Percentiles rank a stretch among this genome's conserved stretches.
Evolutionary conservation across 2,113 vertebrate genomes (phyloP).

Genomic region (Malurus alboscapulatus): DNA sequence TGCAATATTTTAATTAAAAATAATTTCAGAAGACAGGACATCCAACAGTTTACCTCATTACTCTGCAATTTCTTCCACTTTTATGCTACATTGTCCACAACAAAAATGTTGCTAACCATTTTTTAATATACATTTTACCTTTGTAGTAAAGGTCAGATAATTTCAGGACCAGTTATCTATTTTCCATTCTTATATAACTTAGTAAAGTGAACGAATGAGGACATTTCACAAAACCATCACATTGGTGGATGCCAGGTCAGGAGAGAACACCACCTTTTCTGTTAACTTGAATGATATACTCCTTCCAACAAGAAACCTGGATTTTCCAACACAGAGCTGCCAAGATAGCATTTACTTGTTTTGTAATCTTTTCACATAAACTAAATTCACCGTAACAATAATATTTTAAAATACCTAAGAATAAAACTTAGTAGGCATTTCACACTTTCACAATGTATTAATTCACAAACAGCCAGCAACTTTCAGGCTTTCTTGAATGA

Average conservation of each 20-base stretch:
- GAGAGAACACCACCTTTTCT: not conserved
- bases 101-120: not conserved
- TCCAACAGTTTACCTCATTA: not conserved
- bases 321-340: not conserved
- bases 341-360: not conserved
- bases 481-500: not conserved
- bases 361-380: not conserved
- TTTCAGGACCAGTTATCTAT: not conserved
- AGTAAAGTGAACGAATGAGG: not conserved
- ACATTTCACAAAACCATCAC: not conserved
- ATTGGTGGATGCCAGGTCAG: not conserved
- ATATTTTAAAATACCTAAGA: not conserved
- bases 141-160: not conserved
- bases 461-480: not conserved
- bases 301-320: not conserved
- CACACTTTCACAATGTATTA: not conserved
- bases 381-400: not conserved
- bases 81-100: not conserved
- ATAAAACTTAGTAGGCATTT: not conserved
- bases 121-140: not conserved
- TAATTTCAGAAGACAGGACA: not conserved
- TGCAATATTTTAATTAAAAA: not conserved
- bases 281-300: not conserved
- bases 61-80: not conserved
- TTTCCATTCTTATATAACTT: not conserved